Evolutionary conservation across 2,888 invertebrate species (phyloP), one percentile per base, ranked within the genome.

Genomic region (Nematopogon swammerdamellus): DNA sequence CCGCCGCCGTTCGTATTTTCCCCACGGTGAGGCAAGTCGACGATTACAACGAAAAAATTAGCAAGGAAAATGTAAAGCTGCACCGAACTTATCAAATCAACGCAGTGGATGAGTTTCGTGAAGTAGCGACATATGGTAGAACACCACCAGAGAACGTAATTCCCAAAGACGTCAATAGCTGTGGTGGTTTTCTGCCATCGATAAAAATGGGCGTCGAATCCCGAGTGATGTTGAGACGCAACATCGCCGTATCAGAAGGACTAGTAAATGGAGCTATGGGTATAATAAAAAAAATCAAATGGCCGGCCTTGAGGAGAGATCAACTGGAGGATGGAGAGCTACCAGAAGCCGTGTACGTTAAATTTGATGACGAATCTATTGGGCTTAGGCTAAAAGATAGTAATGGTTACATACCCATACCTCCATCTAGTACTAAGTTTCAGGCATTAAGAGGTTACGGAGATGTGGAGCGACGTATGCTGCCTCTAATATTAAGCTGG

Each of bases 201-300:
- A 17, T 53, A 46, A 50, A 51, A 17, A 18, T 61, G 14, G 53
- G 49, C 8, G 25, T 45, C 2, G 57, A 53, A 44, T 59, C 56
- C 1, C 54, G 57, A n/a, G 55, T 62, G 0, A 61, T 61, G 59
- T 49, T 59, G 5, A 53, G 59, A 17, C 50, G 57, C 1, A 61
- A 62, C 45, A 57, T 60, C 6, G 18, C 54, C 0, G 56, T 63
- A 3, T 51, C 52, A 1, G 56, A 56, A 3, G 58, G 55, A 1
- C 51, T 58, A 1, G 57, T 58, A 18, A 58, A 57, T 47, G 55
- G 50, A 36, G 52, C 49, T 36, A 52, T 49, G 49, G 50, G 50
- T 29, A 44, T 49, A 29, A 42, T 52, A 25, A 49, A 54, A 47
- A 51, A 20, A 52, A 49, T 51, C 19, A 52, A 50, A 52, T 57